Percentiles rank a stretch among this genome's conserved stretches.
Conservation (phyloP, 1,140 invertebrate species). For the Drosophila quadrilineata region DNA sequence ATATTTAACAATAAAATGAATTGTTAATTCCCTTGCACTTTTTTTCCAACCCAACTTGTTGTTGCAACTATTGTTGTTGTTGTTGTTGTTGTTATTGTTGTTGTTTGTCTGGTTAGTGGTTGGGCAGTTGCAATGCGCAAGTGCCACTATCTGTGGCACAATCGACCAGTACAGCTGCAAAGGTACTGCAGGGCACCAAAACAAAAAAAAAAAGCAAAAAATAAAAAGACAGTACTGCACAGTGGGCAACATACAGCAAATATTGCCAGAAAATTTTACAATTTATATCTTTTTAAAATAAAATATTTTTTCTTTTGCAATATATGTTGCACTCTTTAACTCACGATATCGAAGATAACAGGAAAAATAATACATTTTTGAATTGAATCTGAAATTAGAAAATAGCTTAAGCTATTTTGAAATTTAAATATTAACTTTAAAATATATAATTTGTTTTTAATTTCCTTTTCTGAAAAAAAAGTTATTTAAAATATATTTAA, state of each 20-base stretch:
- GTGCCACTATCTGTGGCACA: constrained; percentile 75
- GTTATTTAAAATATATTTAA: too few relatives aligned
- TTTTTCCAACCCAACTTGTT: constrained; percentile 28
- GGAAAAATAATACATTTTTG: too few relatives aligned
- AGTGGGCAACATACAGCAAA: too few relatives aligned
- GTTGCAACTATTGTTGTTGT: constrained; percentile 9
- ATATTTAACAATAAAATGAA: constrained; percentile 80
- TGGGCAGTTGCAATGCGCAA: constrained; percentile 67
- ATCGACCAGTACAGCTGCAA: constrained; percentile 47
- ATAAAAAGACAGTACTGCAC: constrained; percentile 14
- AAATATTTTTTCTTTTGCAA: too few relatives aligned
- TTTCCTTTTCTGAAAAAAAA: too few relatives aligned
- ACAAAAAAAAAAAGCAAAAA: too few relatives aligned
- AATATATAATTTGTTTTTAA: neutral
- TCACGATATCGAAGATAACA: too few relatives aligned
- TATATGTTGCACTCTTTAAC: too few relatives aligned
- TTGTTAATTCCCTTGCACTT: constrained; percentile 76
- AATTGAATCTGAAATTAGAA: too few relatives aligned
- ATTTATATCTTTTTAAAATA: too few relatives aligned
- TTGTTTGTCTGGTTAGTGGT: constrained; percentile 28
- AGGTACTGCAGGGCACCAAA: neutral
- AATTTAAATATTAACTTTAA: neutral
- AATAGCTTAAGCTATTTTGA: neutral
- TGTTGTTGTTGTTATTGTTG: constrained; percentile 9
- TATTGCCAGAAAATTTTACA: too few relatives aligned